A percentile compares a stretch with the other conserved stretches of the same genome.
Conservation (phyloP, 1,140 invertebrate genomes). For the Lepidurus packardi region DNA sequence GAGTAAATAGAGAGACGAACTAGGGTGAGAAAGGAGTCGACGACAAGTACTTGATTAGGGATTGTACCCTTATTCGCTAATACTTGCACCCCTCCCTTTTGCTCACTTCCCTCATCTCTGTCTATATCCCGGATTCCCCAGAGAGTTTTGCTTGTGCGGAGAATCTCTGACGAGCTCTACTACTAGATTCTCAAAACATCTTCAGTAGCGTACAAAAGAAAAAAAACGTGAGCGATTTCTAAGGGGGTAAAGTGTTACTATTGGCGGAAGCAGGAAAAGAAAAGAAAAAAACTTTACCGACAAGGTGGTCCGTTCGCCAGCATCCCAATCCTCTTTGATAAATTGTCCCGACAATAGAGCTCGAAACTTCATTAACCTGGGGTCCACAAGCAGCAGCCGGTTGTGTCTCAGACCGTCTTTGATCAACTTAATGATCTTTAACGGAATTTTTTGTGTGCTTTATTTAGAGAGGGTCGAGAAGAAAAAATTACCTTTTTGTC, state of each 20-base stretch:
- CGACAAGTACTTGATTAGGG: constrained; percentile 18
- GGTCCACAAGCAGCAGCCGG: constrained; percentile 4
- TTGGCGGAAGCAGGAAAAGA: neutral
- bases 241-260: neutral
- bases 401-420: constrained; percentile 3
- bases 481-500: neutral
- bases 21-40: constrained; percentile 7
- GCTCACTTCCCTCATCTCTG: neutral
- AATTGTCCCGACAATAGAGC: constrained; percentile 16
- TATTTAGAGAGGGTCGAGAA: neutral
- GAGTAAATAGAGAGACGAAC: neutral
- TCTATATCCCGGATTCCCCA: neutral
- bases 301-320: neutral
- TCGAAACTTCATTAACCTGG: constrained; percentile 11
- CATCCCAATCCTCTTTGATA: constrained; percentile 18
- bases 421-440: constrained; percentile 15
- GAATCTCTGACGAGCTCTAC: neutral
- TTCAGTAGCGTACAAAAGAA: too few species aligned
- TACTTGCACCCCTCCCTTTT: constrained; percentile 15
- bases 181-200: too few species aligned
- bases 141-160: neutral
- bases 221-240: too few species aligned
- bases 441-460: neutral
- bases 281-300: neutral
- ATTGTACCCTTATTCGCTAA: constrained; percentile 22